phyloP scores from a whole-genome alignment of 2,797 vertebrate species.

The Clamator glandarius region DNA sequence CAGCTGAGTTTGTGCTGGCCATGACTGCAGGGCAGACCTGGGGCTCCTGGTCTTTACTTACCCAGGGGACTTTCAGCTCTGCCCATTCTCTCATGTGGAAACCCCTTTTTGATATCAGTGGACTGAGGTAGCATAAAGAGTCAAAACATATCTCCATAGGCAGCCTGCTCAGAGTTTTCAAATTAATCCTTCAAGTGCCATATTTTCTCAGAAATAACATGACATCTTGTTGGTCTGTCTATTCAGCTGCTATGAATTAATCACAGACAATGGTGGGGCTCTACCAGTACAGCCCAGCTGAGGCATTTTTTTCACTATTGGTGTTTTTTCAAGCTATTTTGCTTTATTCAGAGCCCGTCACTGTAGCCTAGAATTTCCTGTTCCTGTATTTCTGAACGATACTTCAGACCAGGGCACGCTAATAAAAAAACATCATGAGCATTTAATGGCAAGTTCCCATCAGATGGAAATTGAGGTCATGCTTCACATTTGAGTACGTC shows the following conservation, averaged over 20 bases:
- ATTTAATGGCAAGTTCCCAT: background rate
- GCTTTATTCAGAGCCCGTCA: background rate
- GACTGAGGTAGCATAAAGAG: background rate
- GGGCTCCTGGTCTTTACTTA: background rate
- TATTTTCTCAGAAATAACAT: background rate
- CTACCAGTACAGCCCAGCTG: background rate
- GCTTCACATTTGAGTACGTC: fast-evolving
- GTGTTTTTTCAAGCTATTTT: background rate
- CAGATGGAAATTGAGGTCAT: background rate
- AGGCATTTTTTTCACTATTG: background rate
- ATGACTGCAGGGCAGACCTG: fast-evolving
- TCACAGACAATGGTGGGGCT: background rate
- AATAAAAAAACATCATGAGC: fast-evolving
- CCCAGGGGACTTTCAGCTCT: background rate
- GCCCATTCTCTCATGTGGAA: background rate
- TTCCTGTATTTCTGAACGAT: background rate
- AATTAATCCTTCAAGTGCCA: background rate
- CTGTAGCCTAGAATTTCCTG: background rate
- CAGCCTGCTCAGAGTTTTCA: background rate
- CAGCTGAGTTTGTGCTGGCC: background rate
- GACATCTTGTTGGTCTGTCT: background rate
- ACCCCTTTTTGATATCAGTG: background rate
- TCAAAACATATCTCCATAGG: background rate
- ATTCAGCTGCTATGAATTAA: background rate
- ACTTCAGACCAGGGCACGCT: background rate